Evolutionary conservation across 2,797 vertebrate genomes (phyloP), one percentile per base, ranked within the genome.

Genomic region (Gouania willdenowi): DNA sequence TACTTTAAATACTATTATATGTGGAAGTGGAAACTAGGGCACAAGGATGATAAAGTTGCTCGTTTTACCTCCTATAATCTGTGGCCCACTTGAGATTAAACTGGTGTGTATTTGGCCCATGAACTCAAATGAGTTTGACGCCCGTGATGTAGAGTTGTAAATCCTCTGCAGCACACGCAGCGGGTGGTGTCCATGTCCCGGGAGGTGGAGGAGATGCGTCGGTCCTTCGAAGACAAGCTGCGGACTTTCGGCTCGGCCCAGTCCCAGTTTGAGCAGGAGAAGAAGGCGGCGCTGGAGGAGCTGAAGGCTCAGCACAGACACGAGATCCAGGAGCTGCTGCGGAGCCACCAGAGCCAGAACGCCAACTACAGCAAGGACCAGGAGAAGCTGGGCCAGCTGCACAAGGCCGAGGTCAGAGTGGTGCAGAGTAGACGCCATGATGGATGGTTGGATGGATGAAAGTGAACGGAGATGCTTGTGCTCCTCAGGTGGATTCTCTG

Each of bases 171-270:
- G 82, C 95, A 99, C 63, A 94, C 95, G 3, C 94, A 98, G 20
- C 92, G 93, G 1, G 89, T 98, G 57, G 93, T 97, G 8, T 94
- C 91, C 64, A 98, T 99, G 95, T 95, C 95, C 0, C 86, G 94
- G 58, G 94, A 98, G 82, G 94, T 99, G 42, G 94, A 98, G 87
- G 97, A 98, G 73, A 97, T 99, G 77, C 88, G 95, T 6, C 92
- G 91, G 59, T 93, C 92, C 57, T 98, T 99, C 7, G 95, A 99
- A 69, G 95, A 98, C 36, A 93, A 91, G 66, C 83, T 98, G 38
- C 85, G 88, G 28, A 91, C 89, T 41, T 98, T 99, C 55, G 88
- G 91, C 59, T 89, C 91, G 55, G 80, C 94, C 22, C 94, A 98
- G 66, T 68, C 87, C 17, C 93, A 97, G 66, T 95, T 95, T 19